Evolutionary conservation across 2,113 vertebrate genomes (phyloP).

Genomic region (Piprites chloris): DNA sequence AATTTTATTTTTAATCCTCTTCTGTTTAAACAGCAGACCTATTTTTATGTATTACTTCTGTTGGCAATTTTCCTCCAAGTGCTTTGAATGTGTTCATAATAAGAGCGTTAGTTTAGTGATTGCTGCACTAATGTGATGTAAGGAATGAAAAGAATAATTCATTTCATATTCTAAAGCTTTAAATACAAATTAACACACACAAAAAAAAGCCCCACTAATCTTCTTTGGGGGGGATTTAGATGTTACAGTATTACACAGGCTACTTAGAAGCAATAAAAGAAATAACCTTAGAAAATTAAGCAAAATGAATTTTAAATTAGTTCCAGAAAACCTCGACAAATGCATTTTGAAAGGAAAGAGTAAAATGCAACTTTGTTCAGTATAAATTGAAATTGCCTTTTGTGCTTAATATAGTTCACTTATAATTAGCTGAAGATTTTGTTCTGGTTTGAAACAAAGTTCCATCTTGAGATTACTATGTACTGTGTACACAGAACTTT

Average conservation of each 20-base stretch:
- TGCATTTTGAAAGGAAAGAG: conserved; percentile 78
- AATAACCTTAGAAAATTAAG: conserved; percentile 82
- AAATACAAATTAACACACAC: conserved; percentile 76
- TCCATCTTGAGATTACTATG: conserved; percentile 83
- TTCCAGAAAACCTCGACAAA: conserved; percentile 75
- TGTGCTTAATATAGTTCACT: conserved; percentile 86
- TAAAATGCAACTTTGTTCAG: conserved; percentile 81
- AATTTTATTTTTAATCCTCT: conserved; percentile 53
- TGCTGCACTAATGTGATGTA: conserved; percentile 74
- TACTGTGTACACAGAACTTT: conserved; percentile 82
- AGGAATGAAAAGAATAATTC: conserved; percentile 71
- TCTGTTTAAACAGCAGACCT: conserved; percentile 59
- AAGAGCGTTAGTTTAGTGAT: conserved; percentile 69
- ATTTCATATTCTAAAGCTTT: conserved; percentile 74
- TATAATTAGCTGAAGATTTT: conserved; percentile 86
- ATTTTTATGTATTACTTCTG: conserved; percentile 67
- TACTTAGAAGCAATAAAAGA: conserved; percentile 79
- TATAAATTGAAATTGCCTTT: conserved; percentile 84
- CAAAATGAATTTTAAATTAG: conserved; percentile 82
- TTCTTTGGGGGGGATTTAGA: conserved; percentile 59
- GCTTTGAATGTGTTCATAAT: conserved; percentile 70
- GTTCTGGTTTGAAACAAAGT: conserved; percentile 85
- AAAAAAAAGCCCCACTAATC: conserved; percentile 56
- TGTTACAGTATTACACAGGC: conserved; percentile 66
- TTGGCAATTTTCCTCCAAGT: conserved; percentile 64